phyloP scores from a whole-genome alignment of 2,888 invertebrate species.

The Elaeidobius kamerunicus region DNA sequence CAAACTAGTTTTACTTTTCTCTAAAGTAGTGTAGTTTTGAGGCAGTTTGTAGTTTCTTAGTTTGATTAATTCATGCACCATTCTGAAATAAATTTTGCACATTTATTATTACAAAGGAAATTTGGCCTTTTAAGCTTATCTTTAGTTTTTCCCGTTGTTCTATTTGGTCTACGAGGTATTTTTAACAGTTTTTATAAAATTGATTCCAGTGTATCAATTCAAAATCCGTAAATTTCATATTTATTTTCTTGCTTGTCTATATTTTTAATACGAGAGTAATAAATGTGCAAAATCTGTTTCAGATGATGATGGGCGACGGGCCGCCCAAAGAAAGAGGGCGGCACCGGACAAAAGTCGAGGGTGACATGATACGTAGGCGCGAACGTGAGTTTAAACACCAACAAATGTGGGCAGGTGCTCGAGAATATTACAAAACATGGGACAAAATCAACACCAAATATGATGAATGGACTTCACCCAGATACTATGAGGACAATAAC shows the following conservation, averaged over 20 bases:
- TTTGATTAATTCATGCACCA: no score
- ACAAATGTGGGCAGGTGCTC: conserved; percentile 44
- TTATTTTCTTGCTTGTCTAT: not conserved
- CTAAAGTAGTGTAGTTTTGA: no score
- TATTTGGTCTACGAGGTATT: no score
- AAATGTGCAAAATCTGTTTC: conserved; percentile 30
- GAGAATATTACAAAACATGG: conserved; percentile 45
- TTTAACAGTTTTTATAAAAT: no score
- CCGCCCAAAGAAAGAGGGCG: conserved; percentile 34
- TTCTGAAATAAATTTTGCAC: not conserved
- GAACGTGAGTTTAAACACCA: conserved; percentile 44
- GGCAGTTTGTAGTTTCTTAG: no score
- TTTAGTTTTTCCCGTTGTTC: no score
- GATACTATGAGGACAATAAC: conserved; percentile 53
- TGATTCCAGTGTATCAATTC: no score
- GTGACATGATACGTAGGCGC: conserved; percentile 42
- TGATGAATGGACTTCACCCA: conserved; percentile 53
- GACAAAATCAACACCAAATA: conserved; percentile 44
- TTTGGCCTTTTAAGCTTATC: no score
- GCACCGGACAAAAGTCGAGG: conserved; percentile 39
- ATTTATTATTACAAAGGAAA: conserved; percentile 8
- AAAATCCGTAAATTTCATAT: no score
- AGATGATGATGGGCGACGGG: conserved; percentile 25
- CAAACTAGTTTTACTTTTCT: no score
- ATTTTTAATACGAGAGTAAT: conserved; percentile 8